Base-by-base conservation (phyloP, 2,797 vertebrate species). In the Propithecus perrieri region DNA sequence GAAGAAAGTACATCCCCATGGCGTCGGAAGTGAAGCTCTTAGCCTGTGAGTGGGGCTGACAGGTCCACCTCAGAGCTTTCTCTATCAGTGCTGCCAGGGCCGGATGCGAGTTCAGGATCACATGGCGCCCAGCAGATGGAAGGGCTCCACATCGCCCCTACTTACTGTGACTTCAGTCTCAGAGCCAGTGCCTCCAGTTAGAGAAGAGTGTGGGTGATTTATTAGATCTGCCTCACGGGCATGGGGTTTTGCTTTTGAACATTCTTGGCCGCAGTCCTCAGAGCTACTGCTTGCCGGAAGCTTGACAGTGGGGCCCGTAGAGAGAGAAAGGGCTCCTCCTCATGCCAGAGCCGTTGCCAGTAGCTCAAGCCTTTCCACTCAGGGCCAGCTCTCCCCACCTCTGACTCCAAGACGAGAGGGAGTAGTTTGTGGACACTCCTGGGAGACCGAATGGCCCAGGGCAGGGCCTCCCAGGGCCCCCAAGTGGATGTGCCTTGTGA, bases 241-340 rank as follows among this genome's bases (percentile, higher is more conserved):
- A 5, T 41, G 65, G 35, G 65, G 41, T 75, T 97, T 97, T 95
- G 75, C 35, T 18, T 75, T 74, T 65, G 91, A 96, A 79, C 48
- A 41, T 83, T 96, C 89, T 96, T 95, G 94, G 85, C 69, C 69
- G 20, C n/a, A n/a, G 35, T 92, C 35, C 59, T 85, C 28, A 28
- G 35, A 91, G 85, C 91, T 97, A 80, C 94, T 96, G 80, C 85
- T 83, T 80, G 26, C 35, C 61, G 74, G 57, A 94, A 90, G 53
- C 57, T 28, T 53, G 71, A 69, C 84, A 63, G 48, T 69, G 0
- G 0, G 15, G 75, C 33, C 59, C 35, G 15, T 55, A 55, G 46
- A 65, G 46, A 69, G 81, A 94, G 61, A n/a, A 24, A 65, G 33
- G 75, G 17, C n/a, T 86, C 43, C 50, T 61, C 28, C 15, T 46